Percentiles rank a stretch among this genome's conserved stretches.
Conservation (phyloP, 1,140 invertebrate genomes). For the Drosophila hydei region DNA sequence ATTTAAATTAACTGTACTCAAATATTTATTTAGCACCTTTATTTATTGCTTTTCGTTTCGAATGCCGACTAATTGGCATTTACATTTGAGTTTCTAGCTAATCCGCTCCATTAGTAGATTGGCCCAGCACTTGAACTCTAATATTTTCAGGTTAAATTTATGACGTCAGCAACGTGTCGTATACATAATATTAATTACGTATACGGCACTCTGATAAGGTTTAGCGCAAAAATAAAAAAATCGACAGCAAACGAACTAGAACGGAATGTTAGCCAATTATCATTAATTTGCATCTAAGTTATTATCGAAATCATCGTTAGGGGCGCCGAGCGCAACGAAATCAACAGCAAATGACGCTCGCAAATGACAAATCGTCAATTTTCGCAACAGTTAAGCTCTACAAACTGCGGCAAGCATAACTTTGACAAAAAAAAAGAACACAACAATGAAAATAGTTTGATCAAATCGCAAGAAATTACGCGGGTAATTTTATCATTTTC, state of each 20-base stretch:
- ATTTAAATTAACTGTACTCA: not conserved
- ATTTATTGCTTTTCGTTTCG: not conserved
- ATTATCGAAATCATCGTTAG: conserved; percentile 74
- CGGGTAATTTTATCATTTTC: conserved; percentile 44
- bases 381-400: conserved; percentile 45
- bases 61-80: not conserved
- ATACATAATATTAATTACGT: conserved; percentile 62
- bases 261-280: conserved; percentile 61
- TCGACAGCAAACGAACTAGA: conserved; percentile 8
- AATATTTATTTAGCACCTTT: not conserved
- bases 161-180: conserved; percentile 48
- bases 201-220: conserved; percentile 38
- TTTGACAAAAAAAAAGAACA: not conserved
- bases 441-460: conserved; percentile 3
- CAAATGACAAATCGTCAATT: conserved; percentile 37
- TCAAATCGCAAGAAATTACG: conserved; percentile 14
- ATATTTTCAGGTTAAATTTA: conserved; percentile 39
- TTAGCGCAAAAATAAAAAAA: conserved; percentile 18
- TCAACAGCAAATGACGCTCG: conserved; percentile 24
- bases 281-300: conserved; percentile 73
- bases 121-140: conserved; percentile 35
- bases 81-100: not conserved
- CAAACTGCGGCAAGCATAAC: conserved; percentile 4
- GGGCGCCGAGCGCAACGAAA: conserved; percentile 14
- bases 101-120: conserved; percentile 11